Conservation (phyloP, 2,888 invertebrate species). For the Dioctria rufipes region DNA sequence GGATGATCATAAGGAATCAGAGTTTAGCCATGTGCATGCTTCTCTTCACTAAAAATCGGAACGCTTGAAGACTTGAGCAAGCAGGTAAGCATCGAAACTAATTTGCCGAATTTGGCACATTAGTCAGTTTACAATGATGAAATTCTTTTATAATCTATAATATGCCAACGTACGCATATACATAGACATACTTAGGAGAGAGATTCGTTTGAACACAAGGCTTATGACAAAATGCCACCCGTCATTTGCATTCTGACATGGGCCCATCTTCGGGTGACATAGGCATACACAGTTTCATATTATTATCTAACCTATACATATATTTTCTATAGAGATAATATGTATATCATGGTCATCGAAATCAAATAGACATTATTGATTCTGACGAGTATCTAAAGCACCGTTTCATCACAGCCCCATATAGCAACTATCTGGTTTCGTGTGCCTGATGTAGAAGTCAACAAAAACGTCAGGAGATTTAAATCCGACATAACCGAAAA, state of each 20-base stretch:
- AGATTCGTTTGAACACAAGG: slow-evolving; percentile 23
- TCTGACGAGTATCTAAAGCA: slow-evolving; percentile 40
- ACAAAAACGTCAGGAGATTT: slow-evolving; percentile 55
- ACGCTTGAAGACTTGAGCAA: slow-evolving; percentile 10
- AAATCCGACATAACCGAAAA: slow-evolving; percentile 57
- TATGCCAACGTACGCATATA: slow-evolving; percentile 16
- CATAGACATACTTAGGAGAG: not conserved
- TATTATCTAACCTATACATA: not conserved
- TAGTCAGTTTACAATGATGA: slow-evolving; percentile 37
- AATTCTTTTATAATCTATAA: not conserved
- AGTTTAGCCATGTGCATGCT: slow-evolving; percentile 27
- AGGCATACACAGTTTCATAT: slow-evolving; percentile 22
- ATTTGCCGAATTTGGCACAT: slow-evolving; percentile 41
- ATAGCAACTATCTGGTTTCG: slow-evolving; percentile 41
- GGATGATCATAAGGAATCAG: not conserved
- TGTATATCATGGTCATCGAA: not conserved
- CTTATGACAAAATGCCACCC: slow-evolving; percentile 56
- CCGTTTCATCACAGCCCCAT: not conserved
- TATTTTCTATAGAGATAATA: not conserved
- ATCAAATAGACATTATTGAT: slow-evolving; percentile 35
- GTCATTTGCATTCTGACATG: slow-evolving; percentile 52
- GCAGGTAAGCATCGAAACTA: slow-evolving; percentile 1
- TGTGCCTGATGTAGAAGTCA: slow-evolving; percentile 40
- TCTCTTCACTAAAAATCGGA: slow-evolving; percentile 8
- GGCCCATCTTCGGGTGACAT: slow-evolving; percentile 40